phyloP scores from a whole-genome alignment of 2,888 invertebrate genomes.

The Melanotus villosus region DNA sequence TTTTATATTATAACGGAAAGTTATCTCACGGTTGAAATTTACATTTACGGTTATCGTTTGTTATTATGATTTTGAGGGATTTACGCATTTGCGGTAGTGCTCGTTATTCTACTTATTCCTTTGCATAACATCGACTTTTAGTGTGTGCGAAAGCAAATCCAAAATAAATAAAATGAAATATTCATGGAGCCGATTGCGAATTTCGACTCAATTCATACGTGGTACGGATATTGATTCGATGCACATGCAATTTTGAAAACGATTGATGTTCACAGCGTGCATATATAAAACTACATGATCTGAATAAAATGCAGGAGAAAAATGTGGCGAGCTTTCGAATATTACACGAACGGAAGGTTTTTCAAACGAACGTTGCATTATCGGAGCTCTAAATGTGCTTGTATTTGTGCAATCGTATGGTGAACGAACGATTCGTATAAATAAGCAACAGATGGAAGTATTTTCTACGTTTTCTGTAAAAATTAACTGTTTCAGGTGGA shows the following conservation, averaged over 20 bases:
- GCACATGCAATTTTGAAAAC: conserved; percentile 59
- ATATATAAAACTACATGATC: conserved; percentile 59
- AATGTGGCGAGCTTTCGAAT: conserved; percentile 42
- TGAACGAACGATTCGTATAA: neutral
- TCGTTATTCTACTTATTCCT: conserved; percentile 20
- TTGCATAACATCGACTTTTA: conserved; percentile 18
- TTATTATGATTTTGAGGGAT: conserved; percentile 2
- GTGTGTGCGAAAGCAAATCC: conserved; percentile 24
- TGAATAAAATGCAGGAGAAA: conserved; percentile 57
- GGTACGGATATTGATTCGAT: conserved; percentile 55
- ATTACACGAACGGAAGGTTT: conserved; percentile 26
- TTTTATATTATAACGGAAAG: too few relatives aligned
- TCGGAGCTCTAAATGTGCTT: neutral
- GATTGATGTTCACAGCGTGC: conserved; percentile 59
- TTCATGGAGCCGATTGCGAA: conserved; percentile 53
- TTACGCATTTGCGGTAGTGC: conserved; percentile 3
- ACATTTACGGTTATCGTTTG: neutral
- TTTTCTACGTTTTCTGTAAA: neutral
- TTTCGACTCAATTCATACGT: conserved; percentile 58
- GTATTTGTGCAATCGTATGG: neutral
- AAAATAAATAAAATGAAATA: conserved; percentile 52
- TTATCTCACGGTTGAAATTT: too few relatives aligned
- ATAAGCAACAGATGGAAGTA: neutral
- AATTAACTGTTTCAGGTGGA: neutral
- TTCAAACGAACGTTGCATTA: conserved; percentile 26